Conservation (phyloP, 2,888 invertebrate genomes). For the Plebejus melissa region DNA sequence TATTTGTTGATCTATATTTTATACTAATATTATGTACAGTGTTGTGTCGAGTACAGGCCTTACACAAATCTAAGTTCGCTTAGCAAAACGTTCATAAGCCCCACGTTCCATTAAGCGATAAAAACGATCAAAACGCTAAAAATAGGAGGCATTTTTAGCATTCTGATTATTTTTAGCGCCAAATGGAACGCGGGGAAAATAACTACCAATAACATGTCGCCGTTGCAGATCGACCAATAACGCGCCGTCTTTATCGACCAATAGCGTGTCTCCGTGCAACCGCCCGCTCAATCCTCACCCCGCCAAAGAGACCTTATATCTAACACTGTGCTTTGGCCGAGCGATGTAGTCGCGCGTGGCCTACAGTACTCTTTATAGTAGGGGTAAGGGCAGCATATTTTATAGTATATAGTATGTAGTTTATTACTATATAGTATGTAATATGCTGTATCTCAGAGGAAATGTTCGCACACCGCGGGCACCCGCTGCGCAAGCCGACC, state of each 20-base stretch:
- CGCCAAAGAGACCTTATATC: not conserved
- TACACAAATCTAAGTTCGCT: not conserved
- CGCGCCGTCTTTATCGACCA: not conserved
- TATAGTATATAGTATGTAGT: not conserved
- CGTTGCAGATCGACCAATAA: not conserved
- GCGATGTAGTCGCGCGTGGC: not conserved
- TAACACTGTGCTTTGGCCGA: no score
- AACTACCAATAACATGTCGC: no score
- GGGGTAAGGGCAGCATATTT: not conserved
- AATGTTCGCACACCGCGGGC: conserved; percentile 56
- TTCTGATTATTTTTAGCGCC: no score
- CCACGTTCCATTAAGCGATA: no score
- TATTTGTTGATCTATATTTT: not conserved
- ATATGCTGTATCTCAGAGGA: conserved; percentile 39
- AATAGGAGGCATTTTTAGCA: no score
- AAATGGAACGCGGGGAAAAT: no score
- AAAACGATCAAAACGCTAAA: no score
- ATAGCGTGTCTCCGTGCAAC: not conserved
- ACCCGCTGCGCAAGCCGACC: conserved; percentile 51
- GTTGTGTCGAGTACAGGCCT: not conserved
- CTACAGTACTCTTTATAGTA: not conserved
- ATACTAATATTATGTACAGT: not conserved
- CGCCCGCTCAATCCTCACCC: not conserved
- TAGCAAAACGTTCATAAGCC: not conserved
- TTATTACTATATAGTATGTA: not conserved